Base-by-base conservation (phyloP, 2,113 vertebrate genomes). In the Leiothrix lutea region DNA sequence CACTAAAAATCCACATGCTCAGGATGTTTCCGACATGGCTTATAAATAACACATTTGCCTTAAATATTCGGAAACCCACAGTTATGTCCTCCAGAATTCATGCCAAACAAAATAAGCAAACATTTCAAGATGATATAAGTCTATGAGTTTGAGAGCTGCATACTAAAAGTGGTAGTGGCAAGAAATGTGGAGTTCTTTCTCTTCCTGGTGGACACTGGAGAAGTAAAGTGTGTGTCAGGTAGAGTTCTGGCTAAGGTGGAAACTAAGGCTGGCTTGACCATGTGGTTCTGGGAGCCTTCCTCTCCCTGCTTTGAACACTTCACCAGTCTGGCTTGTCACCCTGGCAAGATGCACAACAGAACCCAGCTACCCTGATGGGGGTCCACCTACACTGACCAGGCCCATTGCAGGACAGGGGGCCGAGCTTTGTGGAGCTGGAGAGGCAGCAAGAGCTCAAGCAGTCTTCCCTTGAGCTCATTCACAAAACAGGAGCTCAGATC, bases 1-100 rank as follows among this genome's bases (percentile, higher is more conserved):
- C 53, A 60, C 85, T 83, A 88, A 90, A 90, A 96, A 93, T 96
- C 92, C 90, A 53, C 93, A 94, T 80, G 90, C 90, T 95, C 86
- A 18, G 88, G 72, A 95, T 93, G 82, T 90, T 96, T 96, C 93
- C 28, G 8, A 93, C 90, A 86, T 54, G 67, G 54, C 87, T 96
- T 95, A 95, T 96, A 96, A 97, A 96, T 92, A 97, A 96, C 81
- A 73, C 72, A 94, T 96, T 96, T 31, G 79, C 60, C 82, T 92
- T 94, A 96, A 96, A 95, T 95, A 96, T 94, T 97, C n/a, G 25
- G 90, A 97, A 96, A 96, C 82, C 95, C 95, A 94, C 95, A 96
- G 88, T 74, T 92, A 95, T 95, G 86, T 84, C 36, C 88, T 96
- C 90, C 64, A 86, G 94, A 95, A 96, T 60, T 86, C 72, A 69